Conservation (phyloP, 2,888 invertebrate species). For the Prenolepis imparis region DNA sequence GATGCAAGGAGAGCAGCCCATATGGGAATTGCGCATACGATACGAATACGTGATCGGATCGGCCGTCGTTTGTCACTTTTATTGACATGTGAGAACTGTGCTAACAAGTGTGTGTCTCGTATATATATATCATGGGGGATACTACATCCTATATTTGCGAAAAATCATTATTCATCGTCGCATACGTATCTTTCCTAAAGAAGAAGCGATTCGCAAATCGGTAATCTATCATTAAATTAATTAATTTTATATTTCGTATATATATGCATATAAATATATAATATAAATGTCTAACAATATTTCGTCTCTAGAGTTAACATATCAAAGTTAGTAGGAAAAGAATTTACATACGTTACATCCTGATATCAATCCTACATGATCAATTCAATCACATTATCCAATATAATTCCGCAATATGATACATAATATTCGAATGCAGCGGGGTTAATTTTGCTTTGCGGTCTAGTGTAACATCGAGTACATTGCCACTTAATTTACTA, state of each 20-base stretch:
- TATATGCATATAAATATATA: background rate
- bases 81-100: constrained; percentile 50
- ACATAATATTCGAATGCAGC: constrained; percentile 62
- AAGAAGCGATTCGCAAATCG: background rate
- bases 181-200: background rate
- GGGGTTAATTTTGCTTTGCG: constrained; percentile 72
- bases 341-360: constrained; percentile 39
- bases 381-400: constrained; percentile 66
- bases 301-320: background rate
- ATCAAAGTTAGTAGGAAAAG: constrained; percentile 37
- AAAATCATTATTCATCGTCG: constrained; percentile 11
- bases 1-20: constrained; percentile 40
- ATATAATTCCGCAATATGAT: constrained; percentile 67
- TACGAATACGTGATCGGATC: constrained; percentile 50
- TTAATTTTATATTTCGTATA: background rate
- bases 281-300: background rate
- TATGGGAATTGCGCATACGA: constrained; percentile 49
- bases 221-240: background rate
- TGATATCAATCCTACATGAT: constrained; percentile 40
- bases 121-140: background rate
- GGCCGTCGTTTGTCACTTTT: constrained; percentile 49
- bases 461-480: constrained; percentile 63
- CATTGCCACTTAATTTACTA: constrained; percentile 71
- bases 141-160: background rate
- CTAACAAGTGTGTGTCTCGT: constrained; percentile 42